Evolutionary conservation across 2,888 invertebrate genomes (phyloP), one percentile per base, ranked within the genome.

Genomic region (Hypomecis punctinalis): DNA sequence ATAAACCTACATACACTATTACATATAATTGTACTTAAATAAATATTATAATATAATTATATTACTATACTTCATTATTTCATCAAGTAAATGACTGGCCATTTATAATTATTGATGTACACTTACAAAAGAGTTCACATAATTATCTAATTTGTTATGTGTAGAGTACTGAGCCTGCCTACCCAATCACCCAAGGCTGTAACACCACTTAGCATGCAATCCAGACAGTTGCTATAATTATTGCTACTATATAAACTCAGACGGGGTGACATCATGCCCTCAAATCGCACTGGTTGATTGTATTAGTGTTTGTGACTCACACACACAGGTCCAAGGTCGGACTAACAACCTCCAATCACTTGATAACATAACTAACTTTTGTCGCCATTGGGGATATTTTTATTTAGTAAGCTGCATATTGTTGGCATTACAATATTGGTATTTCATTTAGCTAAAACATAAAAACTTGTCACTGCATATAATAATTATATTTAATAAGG

Each of bases 181-280:
- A 51, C 48, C 61, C 56, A 76, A 76, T 79, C 78, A 73, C 43
- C 53, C 75, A 80, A 83, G 76, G 81, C 77, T 81, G 79, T 70
- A 73, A 70, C 51, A 63, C 73, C 77, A 86, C 78, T 89, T 88
- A 87, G 76, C 80, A 85, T 87, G 80, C 84, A 70, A 76, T 70
- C 73, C 74, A 78, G 79, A 76, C 71, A 73, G 74, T 71, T 35
- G 61, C 55, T 64, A 68, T 74, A 75, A 77, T 85, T 84, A 86
- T 86, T 83, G 80, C 76, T 79, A 76, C 73, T 59, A 69, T 23
- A 23, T 23, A 81, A 75, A 78, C 74, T 76, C 68, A 77, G 79
- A 73, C 74, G 75, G 72, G 71, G 72, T 91, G 90, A 91, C 88
- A 89, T 92, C 90, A 92, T 88, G 72, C 75, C 78, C 79, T 82